Percentiles rank a stretch among this genome's conserved stretches.
These are phyloP conservation scores for Aphidius ervi DNA, from an alignment of 1,140 invertebrate species.

Conservation along the genomic window DNA sequence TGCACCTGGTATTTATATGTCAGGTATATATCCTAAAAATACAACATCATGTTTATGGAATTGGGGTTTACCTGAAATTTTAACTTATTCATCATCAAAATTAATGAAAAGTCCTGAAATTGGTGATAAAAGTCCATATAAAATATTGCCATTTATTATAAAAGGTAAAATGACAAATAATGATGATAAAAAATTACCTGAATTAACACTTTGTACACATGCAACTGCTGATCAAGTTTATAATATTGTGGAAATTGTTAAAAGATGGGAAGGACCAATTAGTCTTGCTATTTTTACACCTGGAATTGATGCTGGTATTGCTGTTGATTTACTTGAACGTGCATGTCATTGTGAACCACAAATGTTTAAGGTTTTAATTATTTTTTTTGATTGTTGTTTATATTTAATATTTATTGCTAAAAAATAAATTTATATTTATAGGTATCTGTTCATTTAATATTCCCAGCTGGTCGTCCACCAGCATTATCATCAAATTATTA, in stretches of 20 bases:
- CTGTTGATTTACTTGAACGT: constrained; percentile 59
- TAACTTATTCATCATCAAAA: constrained; percentile 52
- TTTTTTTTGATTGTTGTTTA: constrained; percentile 30
- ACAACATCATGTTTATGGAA: constrained; percentile 61
- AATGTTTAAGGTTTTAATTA: constrained; percentile 58
- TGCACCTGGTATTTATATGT: constrained; percentile 54
- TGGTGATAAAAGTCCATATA: constrained; percentile 56
- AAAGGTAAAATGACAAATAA: constrained; percentile 43
- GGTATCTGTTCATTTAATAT: constrained; percentile 68
- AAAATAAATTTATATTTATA: constrained; percentile 22
- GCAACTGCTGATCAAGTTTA: constrained; percentile 70
- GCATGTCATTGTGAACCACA: constrained; percentile 62
- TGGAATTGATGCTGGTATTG: constrained; percentile 60
- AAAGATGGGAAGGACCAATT: constrained; percentile 68
- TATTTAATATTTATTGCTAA: too few species aligned
- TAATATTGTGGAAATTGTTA: constrained; percentile 65
- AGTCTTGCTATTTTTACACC: constrained; percentile 71
- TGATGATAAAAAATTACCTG: constrained; percentile 37
- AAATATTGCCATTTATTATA: constrained; percentile 63
- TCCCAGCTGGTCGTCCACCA: constrained; percentile 50
- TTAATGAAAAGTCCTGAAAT: constrained; percentile 57
- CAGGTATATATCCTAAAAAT: constrained; percentile 52
- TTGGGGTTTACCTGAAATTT: constrained; percentile 56
- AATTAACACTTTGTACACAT: constrained; percentile 66
- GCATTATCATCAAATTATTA: constrained; percentile 21